Conservation (phyloP, 2,113 vertebrate species). For the Dasyprocta punctata region DNA sequence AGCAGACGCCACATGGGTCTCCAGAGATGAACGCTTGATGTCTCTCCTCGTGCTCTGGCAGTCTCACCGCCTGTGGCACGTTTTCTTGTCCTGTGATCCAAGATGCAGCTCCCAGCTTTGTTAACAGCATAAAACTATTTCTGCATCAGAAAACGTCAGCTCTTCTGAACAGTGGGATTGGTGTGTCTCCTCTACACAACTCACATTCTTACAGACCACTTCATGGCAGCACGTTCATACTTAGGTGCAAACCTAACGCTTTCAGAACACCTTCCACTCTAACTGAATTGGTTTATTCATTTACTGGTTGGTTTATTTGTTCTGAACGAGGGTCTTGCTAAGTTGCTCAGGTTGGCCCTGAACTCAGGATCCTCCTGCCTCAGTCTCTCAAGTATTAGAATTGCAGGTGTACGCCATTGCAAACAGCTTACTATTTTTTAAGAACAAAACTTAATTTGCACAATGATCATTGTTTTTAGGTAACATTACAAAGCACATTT, state of each 20-base stretch:
- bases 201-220: background rate
- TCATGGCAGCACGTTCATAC: background rate
- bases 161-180: background rate
- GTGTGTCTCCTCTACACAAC: background rate
- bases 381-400: background rate
- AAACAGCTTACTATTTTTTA: background rate
- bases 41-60: background rate
- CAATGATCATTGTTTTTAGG: conserved; percentile 33
- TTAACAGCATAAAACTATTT: background rate
- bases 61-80: background rate
- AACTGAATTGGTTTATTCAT: conserved; percentile 1
- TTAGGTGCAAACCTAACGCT: background rate
- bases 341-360: background rate
- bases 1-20: background rate
- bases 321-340: background rate
- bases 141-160: background rate
- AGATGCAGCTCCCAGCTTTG: background rate
- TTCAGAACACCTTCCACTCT: conserved; percentile 1
- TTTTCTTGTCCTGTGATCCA: background rate
- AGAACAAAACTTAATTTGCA: background rate
- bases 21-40: background rate
- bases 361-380: background rate
- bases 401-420: background rate
- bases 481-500: background rate
- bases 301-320: background rate